phyloP scores from a whole-genome alignment of 2,797 vertebrate genomes.

The Megaceryle alcyon region DNA sequence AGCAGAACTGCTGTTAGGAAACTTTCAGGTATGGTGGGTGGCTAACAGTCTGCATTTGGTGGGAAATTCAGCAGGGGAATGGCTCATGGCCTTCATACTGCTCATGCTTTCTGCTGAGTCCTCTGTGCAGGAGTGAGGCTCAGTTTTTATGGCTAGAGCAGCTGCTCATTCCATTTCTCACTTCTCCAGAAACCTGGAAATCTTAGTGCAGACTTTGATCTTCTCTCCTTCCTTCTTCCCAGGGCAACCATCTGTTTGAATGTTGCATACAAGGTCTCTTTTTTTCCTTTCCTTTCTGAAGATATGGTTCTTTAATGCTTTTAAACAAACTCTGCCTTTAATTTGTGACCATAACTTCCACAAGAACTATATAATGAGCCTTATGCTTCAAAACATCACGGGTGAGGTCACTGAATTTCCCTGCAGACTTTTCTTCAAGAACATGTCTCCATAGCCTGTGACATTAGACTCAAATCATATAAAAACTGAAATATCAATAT shows the following conservation, averaged over 20 bases:
- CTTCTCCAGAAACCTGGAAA: not conserved
- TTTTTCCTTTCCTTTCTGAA: not conserved
- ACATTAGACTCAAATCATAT: not conserved
- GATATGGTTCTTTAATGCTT: not conserved
- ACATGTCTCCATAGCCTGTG: not conserved
- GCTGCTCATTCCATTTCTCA: not conserved
- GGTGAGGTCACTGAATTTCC: not conserved
- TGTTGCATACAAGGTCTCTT: not conserved
- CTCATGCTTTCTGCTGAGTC: not conserved
- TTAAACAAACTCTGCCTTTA: not conserved
- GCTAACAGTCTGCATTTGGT: not conserved
- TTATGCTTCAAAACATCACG: not conserved
- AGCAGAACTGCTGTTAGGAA: not conserved
- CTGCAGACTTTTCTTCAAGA: not conserved
- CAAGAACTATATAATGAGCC: not conserved
- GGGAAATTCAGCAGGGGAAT: not conserved
- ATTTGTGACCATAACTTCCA: not conserved
- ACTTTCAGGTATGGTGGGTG: not conserved
- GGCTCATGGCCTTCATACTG: not conserved
- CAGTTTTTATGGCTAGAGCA: not conserved
- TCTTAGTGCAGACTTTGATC: not conserved
- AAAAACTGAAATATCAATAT: not conserved
- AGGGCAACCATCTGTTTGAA: not conserved
- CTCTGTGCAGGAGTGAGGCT: not conserved
- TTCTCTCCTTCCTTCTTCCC: not conserved